Percentiles rank a stretch among this genome's conserved stretches.
Evolutionary conservation across 2,113 vertebrate species (phyloP).

Genomic region (Megaleporinus macrocephalus): DNA sequence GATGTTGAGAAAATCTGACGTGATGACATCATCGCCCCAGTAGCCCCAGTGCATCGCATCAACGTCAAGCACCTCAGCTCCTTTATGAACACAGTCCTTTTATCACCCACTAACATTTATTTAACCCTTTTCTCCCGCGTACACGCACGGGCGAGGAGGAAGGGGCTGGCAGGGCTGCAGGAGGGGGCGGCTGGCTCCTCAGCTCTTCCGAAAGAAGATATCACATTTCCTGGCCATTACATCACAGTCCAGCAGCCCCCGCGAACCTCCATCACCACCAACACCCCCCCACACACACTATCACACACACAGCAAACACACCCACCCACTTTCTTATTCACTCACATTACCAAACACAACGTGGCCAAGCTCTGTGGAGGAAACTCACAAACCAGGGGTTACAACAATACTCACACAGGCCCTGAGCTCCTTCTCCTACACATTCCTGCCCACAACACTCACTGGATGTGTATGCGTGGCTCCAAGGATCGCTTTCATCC

Average conservation of each 20-base stretch:
- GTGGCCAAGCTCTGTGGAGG: neutral
- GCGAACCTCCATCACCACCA: conserved; percentile 43
- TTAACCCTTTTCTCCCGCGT: conserved; percentile 94
- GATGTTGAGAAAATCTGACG: no score
- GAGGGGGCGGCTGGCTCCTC: conserved; percentile 54
- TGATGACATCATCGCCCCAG: conserved; percentile 82
- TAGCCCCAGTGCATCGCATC: neutral
- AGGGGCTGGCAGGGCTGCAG: conserved; percentile 58
- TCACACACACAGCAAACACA: conserved; percentile 22
- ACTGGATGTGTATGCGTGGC: neutral
- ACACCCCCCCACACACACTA: neutral
- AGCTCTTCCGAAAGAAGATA: neutral
- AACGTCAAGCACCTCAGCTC: conserved; percentile 13
- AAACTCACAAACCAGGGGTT: conserved; percentile 21
- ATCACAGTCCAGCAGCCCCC: neutral
- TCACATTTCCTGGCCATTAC: conserved; percentile 34
- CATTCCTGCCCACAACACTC: conserved; percentile 36
- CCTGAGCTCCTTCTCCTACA: conserved; percentile 19
- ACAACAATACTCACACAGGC: conserved; percentile 27
- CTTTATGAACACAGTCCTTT: conserved; percentile 89
- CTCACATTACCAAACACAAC: conserved; percentile 9
- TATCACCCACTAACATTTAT: conserved; percentile 99
- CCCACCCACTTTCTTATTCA: conserved; percentile 9
- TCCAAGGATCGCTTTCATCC: neutral
- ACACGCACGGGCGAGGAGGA: conserved; percentile 54